Conservation (phyloP, 1,140 invertebrate genomes). For the Rhynchophorus ferrugineus region DNA sequence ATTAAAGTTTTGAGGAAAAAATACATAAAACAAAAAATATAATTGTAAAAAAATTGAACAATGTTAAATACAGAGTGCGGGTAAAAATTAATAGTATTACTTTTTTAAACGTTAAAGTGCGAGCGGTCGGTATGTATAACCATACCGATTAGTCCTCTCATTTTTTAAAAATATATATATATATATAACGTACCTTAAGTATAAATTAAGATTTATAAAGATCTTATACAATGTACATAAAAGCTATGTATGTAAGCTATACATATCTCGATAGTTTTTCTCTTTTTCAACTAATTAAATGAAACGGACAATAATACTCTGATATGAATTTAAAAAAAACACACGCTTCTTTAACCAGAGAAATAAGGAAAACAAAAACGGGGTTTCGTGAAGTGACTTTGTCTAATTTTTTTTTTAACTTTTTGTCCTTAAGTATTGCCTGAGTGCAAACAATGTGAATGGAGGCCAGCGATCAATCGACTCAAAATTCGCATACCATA, state of each 20-base stretch:
- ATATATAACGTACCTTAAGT: conserved; percentile 14
- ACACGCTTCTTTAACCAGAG: neutral
- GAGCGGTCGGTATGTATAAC: conserved; percentile 36
- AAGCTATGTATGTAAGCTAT: neutral
- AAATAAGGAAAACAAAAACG: neutral
- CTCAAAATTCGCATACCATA: conserved; percentile 29
- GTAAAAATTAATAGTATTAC: conserved; percentile 4
- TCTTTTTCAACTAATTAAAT: too few species aligned
- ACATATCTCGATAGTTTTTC: neutral
- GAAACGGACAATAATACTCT: neutral
- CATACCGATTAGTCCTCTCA: too few species aligned
- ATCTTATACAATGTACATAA: neutral
- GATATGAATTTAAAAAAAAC: neutral
- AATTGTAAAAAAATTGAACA: conserved; percentile 30
- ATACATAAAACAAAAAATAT: conserved; percentile 39
- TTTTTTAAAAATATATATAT: conserved; percentile 17
- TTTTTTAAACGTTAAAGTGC: conserved; percentile 21
- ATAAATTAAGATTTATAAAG: conserved; percentile 21
- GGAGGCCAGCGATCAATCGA: conserved; percentile 58
- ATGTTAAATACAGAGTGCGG: conserved; percentile 31
- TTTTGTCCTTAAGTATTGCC: conserved; percentile 15
- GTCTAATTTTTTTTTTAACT: too few species aligned
- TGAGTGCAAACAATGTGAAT: conserved; percentile 84
- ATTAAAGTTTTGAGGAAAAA: conserved; percentile 34
- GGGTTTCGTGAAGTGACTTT: neutral